These are phyloP conservation scores for Lepidurus apus DNA, from an alignment of 1,140 invertebrate species.

Conservation along the genomic window DNA sequence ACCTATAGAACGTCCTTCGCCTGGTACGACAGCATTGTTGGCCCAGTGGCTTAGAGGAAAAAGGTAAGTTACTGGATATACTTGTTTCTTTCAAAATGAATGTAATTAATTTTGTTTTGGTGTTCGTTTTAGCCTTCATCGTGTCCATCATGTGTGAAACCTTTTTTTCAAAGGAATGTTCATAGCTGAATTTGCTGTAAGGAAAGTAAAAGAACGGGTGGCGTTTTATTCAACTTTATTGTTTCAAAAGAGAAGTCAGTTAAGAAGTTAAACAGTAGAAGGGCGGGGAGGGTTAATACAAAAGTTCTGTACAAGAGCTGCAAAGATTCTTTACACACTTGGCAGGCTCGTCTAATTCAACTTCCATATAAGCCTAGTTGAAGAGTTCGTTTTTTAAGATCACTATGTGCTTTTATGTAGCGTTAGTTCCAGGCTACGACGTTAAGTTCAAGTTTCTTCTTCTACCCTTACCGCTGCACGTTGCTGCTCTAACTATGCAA, in stretches of 20 bases:
- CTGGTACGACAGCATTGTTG: conserved; percentile 2
- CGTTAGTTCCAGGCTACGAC: neutral
- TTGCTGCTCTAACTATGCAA: neutral
- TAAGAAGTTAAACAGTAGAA: conserved; percentile 11
- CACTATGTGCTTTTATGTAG: conserved; percentile 11
- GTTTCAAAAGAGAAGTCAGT: conserved; percentile 19
- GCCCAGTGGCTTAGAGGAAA: conserved; percentile 1
- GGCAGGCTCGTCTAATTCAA: conserved; percentile 7
- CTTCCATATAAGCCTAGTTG: neutral
- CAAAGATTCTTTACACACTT: conserved; percentile 8
- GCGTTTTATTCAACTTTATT: conserved; percentile 15
- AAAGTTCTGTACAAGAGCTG: conserved; percentile 21
- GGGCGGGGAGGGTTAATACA: conserved; percentile 17
- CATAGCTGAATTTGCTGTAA: neutral
- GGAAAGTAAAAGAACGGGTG: neutral
- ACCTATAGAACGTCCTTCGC: neutral
- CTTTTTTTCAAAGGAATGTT: neutral
- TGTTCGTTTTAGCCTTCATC: conserved; percentile 2
- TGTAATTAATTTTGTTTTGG: neutral
- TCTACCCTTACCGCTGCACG: neutral
- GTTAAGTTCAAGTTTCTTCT: neutral
- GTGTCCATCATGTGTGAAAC: neutral
- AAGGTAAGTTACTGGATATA: neutral
- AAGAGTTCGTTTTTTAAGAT: neutral
- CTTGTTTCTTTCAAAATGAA: neutral